Base-by-base conservation (phyloP, 2,888 invertebrate genomes). In the Baronia brevicornis region DNA sequence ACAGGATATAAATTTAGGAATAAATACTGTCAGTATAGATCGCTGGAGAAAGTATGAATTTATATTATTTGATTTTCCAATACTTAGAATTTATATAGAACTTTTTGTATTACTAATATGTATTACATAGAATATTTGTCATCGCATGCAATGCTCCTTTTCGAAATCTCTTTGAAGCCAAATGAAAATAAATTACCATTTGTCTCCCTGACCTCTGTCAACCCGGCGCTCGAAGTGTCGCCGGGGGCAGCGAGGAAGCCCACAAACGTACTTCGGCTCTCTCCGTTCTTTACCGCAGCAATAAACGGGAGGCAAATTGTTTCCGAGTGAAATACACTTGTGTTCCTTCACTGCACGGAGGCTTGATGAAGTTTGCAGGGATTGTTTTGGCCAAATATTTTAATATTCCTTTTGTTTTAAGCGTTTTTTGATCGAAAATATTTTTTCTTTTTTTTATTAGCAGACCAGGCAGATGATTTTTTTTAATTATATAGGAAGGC, bases 191-290 rank as follows among this genome's bases (percentile, higher is more conserved):
- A n/a, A n/a, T n/a, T n/a, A n/a, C n/a, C n/a, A n/a, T n/a, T n/a
- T n/a, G 14, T 15, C 11, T 7, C 34, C 29, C 29, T 35, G 10
- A 8, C 10, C 2, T 1, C 13, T 3, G 5, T n/a, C n/a, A n/a
- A n/a, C n/a, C n/a, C 8, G 14, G n/a, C 9, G 14, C 5, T 4
- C 6, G 12, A 6, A 6, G 9, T n/a, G 37, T 38, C 38, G 47
- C 50, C 40, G 33, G 38, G 25, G 37, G 44, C 47, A 28, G 27
- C 42, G 39, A 45, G 45, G 44, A 42, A 38, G 43, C 41, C 47
- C 47, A 47, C 43, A 38, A 44, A 47, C 43, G 47, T 47, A 48
- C 40, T 45, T 38, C 34, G n/a, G 24, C 38, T 24, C 30, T 32
- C 27, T 36, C 23, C 33, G 34, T 37, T 36, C 43, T 44, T 45